These are phyloP conservation scores for Bovichtus diacanthus DNA, from an alignment of 2,797 vertebrate species.

Conservation along the genomic window DNA sequence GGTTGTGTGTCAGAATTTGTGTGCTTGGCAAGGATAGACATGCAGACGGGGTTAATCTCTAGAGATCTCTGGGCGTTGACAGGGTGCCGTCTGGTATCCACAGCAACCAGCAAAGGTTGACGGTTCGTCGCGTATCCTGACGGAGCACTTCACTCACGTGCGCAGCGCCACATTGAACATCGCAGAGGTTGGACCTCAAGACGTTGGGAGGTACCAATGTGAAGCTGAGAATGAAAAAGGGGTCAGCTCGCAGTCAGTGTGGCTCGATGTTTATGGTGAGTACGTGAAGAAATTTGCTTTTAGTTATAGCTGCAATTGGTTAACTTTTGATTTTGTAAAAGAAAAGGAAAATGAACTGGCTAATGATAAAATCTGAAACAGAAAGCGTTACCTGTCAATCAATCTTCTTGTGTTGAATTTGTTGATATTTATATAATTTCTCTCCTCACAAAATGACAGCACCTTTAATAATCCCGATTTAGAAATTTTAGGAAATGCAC, in stretches of 20 bases:
- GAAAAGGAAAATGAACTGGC: not conserved
- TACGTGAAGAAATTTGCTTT: not conserved
- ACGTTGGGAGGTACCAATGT: conserved; percentile 92
- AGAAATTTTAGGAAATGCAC: not conserved
- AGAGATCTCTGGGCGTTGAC: conserved; percentile 87
- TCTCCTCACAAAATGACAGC: not conserved
- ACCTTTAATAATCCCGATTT: not conserved
- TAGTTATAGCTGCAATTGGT: not conserved
- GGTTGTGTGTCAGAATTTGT: conserved; percentile 54
- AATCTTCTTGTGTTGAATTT: not conserved
- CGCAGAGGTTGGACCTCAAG: conserved; percentile 82
- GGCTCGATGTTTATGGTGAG: conserved; percentile 95
- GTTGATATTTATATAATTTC: not conserved
- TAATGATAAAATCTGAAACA: not conserved
- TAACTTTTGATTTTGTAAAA: not conserved
- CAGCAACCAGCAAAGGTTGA: conserved; percentile 86
- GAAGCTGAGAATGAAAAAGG: conserved; percentile 91
- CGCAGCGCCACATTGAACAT: conserved; percentile 85
- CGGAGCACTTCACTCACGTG: conserved; percentile 80
- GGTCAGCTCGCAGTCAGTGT: conserved; percentile 86
- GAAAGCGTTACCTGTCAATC: not conserved
- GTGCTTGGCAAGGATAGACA: conserved; percentile 73
- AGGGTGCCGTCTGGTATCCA: conserved; percentile 86
- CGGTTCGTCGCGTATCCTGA: conserved; percentile 73
- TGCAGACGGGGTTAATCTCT: conserved; percentile 83